Base-by-base conservation (phyloP, 2,888 invertebrate genomes). In the Parelbella ahira region DNA sequence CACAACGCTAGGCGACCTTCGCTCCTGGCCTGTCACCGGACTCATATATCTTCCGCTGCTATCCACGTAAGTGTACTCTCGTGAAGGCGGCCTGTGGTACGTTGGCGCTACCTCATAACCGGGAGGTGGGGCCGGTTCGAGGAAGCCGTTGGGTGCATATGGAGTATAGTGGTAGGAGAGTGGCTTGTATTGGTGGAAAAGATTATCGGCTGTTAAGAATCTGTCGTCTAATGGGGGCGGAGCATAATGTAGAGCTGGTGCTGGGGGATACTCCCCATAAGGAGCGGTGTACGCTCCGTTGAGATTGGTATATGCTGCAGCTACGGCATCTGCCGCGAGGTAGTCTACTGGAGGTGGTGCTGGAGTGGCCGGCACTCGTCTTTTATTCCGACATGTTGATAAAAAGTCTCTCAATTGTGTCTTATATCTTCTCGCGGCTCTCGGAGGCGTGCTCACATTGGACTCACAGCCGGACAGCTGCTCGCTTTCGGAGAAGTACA, bases 321-420 rank as follows among this genome's bases (percentile, higher is more conserved):
- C 93, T 0, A 93, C 93, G 0, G 91, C 90, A 49, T 91, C 92
- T 1, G 92, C 89, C 7, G 91, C 89, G 47, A 93, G 77, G 56
- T 93, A 93, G 56, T 93, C 93, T 8, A 93, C 92, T 0, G 92
- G 90, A 2, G 91, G 90, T 2, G 91, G 90, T 0, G 89, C 89
- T 2, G 90, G 90, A 3, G 83, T 90, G 3, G 81, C 86, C 38
- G 82, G 84, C 0, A 68, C 81, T 79, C 93, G 91, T 68, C 94
- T 90, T 66, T 95, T 95, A 49, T 93, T 94, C 49, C 97, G 91
- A 69, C 97, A 97, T 6, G 97, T 97, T 7, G 97, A 96, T 1
- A 97, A 84, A 72, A 97, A 97, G 82, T 98, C 97, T 30, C 97
- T 89, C 11, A 97, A 88, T 70, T 97, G 97, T 1, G 97, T 96